phyloP scores from a whole-genome alignment of 2,797 vertebrate species.

The Bradypodion pumilum region DNA sequence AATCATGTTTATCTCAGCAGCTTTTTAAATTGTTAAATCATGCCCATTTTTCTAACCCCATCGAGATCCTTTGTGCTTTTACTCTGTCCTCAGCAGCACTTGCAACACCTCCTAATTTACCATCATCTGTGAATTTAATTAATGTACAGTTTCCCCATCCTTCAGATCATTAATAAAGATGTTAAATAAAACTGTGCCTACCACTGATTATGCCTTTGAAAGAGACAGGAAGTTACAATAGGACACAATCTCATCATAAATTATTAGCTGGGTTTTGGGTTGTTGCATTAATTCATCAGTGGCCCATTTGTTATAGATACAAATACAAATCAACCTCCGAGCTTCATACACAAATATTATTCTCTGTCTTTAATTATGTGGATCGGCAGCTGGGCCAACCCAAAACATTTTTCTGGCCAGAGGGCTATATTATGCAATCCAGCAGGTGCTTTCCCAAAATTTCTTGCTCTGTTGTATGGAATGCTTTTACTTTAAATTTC shows the following conservation, averaged over 20 bases:
- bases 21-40: constrained; percentile 41
- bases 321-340: constrained; percentile 54
- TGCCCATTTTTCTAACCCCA: constrained; percentile 38
- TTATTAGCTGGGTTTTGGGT: constrained; percentile 67
- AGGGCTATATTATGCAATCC: no score
- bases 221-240: constrained; percentile 68
- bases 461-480: background rate
- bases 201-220: constrained; percentile 66
- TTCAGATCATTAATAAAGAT: constrained; percentile 74
- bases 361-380: background rate
- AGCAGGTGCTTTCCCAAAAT: background rate
- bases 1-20: constrained; percentile 9
- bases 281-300: constrained; percentile 57
- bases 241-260: constrained; percentile 11
- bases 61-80: constrained; percentile 49
- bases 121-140: constrained; percentile 73
- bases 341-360: constrained; percentile 46
- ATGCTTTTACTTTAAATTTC: background rate
- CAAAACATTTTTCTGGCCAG: background rate
- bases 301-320: constrained; percentile 58
- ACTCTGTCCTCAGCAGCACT: constrained; percentile 58
- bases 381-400: background rate
- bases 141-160: constrained; percentile 66
- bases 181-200: constrained; percentile 71
- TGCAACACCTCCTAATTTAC: constrained; percentile 70